These are phyloP conservation scores for Drosophila santomea DNA, from an alignment of 1,140 invertebrate genomes.

Conservation along the genomic window DNA sequence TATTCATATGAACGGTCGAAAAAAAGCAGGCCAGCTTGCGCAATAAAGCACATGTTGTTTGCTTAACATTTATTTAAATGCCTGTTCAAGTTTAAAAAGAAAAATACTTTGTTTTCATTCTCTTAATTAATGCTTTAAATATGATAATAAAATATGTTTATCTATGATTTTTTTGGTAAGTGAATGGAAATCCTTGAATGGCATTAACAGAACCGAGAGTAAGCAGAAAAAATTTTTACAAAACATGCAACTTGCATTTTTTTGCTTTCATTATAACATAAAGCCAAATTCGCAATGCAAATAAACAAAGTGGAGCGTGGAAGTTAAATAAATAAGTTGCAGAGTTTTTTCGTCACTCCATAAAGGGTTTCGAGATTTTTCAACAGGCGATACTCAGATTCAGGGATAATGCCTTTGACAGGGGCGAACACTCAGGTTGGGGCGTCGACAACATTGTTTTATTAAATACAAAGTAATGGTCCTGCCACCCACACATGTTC, in stretches of 20 bases:
- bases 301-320: constrained; percentile 1
- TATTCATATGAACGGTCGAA: no score
- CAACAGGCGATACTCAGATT: constrained; percentile 9
- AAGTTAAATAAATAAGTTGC: constrained; percentile 18
- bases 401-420: constrained; percentile 59
- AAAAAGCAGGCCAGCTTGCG: background rate
- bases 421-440: constrained; percentile 12
- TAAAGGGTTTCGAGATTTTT: constrained; percentile 54
- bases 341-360: constrained; percentile 11
- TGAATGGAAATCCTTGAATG: constrained; percentile 3
- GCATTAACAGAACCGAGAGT: constrained; percentile 12
- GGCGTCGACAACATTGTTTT: constrained; percentile 67
- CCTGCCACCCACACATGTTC: constrained; percentile 1
- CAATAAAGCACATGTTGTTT: background rate
- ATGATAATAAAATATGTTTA: constrained; percentile 26
- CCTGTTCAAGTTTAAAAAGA: background rate
- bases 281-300: constrained; percentile 3
- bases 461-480: constrained; percentile 73
- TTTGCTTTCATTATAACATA: background rate
- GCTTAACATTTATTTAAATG: background rate
- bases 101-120: background rate
- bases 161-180: constrained; percentile 58
- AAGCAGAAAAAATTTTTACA: constrained; percentile 5
- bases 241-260: background rate
- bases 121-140: background rate